These are phyloP conservation scores for Pristiophorus japonicus DNA, from an alignment of 2,113 vertebrate genomes.

Conservation along the genomic window DNA sequence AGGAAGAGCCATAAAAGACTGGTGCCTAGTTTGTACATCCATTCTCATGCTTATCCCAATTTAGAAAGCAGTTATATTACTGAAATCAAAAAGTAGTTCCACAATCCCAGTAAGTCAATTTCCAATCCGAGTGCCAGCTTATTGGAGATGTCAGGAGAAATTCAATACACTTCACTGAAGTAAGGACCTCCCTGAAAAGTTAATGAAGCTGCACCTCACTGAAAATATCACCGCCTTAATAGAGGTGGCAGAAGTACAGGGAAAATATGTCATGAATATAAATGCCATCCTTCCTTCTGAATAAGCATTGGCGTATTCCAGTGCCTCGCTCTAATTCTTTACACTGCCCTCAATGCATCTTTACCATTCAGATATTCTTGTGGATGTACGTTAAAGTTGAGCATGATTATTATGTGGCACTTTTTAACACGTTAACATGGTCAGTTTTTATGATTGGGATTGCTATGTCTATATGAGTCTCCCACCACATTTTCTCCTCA, in stretches of 20 bases:
- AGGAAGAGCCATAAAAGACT: not conserved
- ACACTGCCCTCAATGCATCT: no score
- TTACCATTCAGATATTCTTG: not conserved
- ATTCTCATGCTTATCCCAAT: not conserved
- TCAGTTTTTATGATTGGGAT: not conserved
- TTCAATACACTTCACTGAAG: not conserved
- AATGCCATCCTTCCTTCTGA: no score
- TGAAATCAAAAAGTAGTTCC: not conserved
- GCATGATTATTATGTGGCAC: not conserved
- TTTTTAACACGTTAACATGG: not conserved
- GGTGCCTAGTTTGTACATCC: not conserved
- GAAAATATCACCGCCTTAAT: not conserved
- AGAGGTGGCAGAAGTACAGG: not conserved
- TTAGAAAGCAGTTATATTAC: not conserved
- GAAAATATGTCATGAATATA: not conserved
- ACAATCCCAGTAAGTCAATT: constrained; percentile 2
- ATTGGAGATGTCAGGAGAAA: not conserved
- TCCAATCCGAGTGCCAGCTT: not conserved
- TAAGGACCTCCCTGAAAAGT: not conserved
- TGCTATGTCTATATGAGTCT: not conserved
- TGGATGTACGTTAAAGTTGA: not conserved
- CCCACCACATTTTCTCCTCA: not conserved
- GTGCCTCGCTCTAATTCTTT: not conserved
- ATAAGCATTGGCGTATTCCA: not conserved
- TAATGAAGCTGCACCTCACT: not conserved